A percentile compares a stretch with the other conserved stretches of the same genome.
phyloP scores from a whole-genome alignment of 37 sponge, comb jelly and placozoan species.

The Dysidea cf. avara region DNA sequence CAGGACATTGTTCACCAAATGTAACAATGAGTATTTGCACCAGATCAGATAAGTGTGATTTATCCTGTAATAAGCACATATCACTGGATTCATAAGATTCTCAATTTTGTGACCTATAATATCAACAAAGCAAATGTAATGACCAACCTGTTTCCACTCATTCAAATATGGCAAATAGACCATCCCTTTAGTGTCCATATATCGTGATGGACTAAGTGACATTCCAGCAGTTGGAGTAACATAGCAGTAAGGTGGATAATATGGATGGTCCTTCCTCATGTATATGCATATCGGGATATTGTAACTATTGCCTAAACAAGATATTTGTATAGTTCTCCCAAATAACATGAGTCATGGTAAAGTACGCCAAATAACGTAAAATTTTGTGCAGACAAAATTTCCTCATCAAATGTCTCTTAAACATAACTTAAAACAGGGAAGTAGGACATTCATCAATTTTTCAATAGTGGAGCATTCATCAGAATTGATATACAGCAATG shows the following conservation, averaged over 20 bases:
- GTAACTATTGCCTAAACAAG: conserved; percentile 69
- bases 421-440: too few species aligned
- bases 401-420: too few species aligned
- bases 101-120: too few species aligned
- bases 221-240: conserved; percentile 92
- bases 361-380: too few species aligned
- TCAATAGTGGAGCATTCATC: too few species aligned
- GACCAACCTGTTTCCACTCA: conserved; percentile 89
- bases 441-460: too few species aligned
- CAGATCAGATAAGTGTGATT: conserved; percentile 79
- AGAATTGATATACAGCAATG: too few species aligned
- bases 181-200: conserved; percentile 83
- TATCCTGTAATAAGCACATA: conserved; percentile 25
- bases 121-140: too few species aligned
- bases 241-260: conserved; percentile 64
- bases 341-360: background rate
- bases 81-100: too few species aligned
- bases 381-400: background rate
- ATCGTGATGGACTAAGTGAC: conserved; percentile 82
- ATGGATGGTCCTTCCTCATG: conserved; percentile 75
- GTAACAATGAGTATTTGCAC: conserved; percentile 81
- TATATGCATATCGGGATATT: conserved; percentile 94
- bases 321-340: background rate
- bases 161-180: conserved; percentile 93
- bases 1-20: conserved; percentile 88